Conservation (phyloP, 37 sponge, comb jelly and placozoan species). For the Ianthella basta region DNA sequence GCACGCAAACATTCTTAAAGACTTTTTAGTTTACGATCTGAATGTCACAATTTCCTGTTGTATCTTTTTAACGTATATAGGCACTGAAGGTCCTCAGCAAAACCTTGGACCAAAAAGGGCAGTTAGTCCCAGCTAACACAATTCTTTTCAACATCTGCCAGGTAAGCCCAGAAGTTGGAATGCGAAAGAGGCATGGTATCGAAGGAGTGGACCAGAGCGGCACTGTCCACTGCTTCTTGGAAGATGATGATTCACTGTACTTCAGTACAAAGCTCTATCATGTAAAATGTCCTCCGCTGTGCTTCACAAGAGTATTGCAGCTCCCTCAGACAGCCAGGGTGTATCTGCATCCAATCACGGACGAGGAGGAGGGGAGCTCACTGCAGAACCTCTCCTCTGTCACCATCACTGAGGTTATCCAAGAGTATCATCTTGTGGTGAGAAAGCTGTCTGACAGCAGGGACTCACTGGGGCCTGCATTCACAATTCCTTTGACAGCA, state of each 20-base stretch:
- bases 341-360: background rate
- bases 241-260: background rate
- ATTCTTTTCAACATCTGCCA: conserved; percentile 1
- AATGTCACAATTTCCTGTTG: background rate
- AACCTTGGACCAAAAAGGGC: background rate
- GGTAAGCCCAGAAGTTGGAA: background rate
- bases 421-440: background rate
- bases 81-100: background rate
- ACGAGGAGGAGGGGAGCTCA: background rate
- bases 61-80: background rate
- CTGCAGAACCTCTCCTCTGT: background rate
- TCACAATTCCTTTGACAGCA: too few relatives aligned
- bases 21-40: too few relatives aligned
- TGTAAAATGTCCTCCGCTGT: background rate
- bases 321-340: background rate
- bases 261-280: background rate
- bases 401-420: background rate
- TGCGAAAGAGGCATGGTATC: background rate
- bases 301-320: background rate
- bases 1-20: too few relatives aligned
- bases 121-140: background rate
- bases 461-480: background rate
- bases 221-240: background rate
- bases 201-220: background rate
- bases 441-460: background rate